A percentile compares a stretch with the other conserved stretches of the same genome.
These are phyloP conservation scores for Bembecia ichneumoniformis DNA, from an alignment of 2,888 invertebrate species.

Conservation along the genomic window DNA sequence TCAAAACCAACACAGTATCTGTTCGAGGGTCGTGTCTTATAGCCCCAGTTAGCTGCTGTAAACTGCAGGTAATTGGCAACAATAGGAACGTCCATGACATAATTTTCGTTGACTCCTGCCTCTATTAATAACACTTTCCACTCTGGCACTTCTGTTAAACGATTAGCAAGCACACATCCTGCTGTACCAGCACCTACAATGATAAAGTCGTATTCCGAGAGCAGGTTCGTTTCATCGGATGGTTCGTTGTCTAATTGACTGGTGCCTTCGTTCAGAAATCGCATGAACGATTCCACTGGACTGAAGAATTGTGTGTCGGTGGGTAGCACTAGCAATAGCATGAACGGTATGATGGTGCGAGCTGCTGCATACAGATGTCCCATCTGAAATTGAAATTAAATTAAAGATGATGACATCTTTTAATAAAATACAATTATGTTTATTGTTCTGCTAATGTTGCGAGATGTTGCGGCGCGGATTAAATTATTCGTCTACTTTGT, in stretches of 20 bases:
- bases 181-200: slow-evolving; percentile 86
- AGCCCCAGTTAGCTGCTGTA: slow-evolving; percentile 83
- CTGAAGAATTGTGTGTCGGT: slow-evolving; percentile 37
- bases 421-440: too few relatives aligned
- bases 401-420: too few relatives aligned
- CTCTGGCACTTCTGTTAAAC: slow-evolving; percentile 78
- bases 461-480: too few relatives aligned
- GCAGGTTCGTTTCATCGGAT: slow-evolving; percentile 55
- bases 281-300: slow-evolving; percentile 62
- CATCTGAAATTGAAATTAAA: slow-evolving; percentile 51
- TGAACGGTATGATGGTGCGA: slow-evolving; percentile 31
- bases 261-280: slow-evolving; percentile 68
- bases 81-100: slow-evolving; percentile 83
- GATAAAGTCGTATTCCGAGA: slow-evolving; percentile 81
- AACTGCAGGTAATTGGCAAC: slow-evolving; percentile 81
- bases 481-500: too few relatives aligned
- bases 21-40: slow-evolving; percentile 82
- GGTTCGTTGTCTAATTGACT: slow-evolving; percentile 67
- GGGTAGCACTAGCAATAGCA: slow-evolving; percentile 29
- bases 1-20: slow-evolving; percentile 82
- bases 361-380: slow-evolving; percentile 27
- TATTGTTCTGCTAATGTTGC: too few relatives aligned
- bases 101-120: slow-evolving; percentile 80
- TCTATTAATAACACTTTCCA: slow-evolving; percentile 81
- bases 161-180: slow-evolving; percentile 81